Evolutionary conservation across 2,797 vertebrate species (phyloP), one percentile per base, ranked within the genome.

Genomic region (Halcyon badia): DNA sequence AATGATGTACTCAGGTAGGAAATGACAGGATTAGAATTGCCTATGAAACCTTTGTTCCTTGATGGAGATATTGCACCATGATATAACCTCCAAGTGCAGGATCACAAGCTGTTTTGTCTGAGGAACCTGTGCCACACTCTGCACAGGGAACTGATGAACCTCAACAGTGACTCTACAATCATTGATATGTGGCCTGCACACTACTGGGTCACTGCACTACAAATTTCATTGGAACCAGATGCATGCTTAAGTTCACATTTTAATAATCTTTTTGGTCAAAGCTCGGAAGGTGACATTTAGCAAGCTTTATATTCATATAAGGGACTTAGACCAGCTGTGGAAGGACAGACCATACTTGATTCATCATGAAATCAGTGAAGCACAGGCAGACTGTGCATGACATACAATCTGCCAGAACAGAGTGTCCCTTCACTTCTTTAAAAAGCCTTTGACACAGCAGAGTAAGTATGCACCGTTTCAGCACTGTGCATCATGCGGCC

Each of bases 351-450:
- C 56, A 96, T 22, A 87, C 51, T 83, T 96, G 96, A 96, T 56
- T 96, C 92, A 90, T 95, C 81, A 18, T 14, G 42, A 93, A 97
- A 78, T 93, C 94, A 95, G 70, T 41, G 86, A 90, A 84, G 88
- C 4, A 0, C 77, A 89, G 90, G 77, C 93, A 97, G 94, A 62
- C 83, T 90, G 86, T 86, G 83, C 81, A 83, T 60, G 96, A 80
- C 82, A 83, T 73, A 80, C 86, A 90, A 5, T 83, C 94, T 97
- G 92, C 86, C 71, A 90, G 96, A 93, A 96, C 95, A 92, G 61
- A 64, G 73, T 37, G 86, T 97, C 94, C 96, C 83, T 95, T 92
- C 81, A 62, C 86, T 90, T 94, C 94, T 94, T 96, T 76, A 92
- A 93, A 96, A 96, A 95, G 86, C 70, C 52, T 89, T 96, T 96